These are phyloP conservation scores for Tachystola acroxantha DNA, from an alignment of 2,888 invertebrate species.

Conservation along the genomic window DNA sequence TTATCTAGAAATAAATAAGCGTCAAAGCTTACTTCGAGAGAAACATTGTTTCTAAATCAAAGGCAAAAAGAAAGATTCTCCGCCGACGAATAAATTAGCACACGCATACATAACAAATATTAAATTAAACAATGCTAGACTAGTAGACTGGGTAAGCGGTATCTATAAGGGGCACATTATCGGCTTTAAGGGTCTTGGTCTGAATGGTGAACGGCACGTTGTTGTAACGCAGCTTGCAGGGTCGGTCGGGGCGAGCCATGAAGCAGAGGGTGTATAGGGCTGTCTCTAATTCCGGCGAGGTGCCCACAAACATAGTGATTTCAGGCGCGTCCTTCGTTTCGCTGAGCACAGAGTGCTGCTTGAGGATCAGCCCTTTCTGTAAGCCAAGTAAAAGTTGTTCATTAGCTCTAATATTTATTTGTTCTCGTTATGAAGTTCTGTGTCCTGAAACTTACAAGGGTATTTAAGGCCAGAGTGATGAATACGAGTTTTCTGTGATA, in stretches of 20 bases:
- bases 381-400: too few species aligned
- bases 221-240: constrained; percentile 81
- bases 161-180: constrained; percentile 58
- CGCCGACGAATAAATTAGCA: too few species aligned
- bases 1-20: too few species aligned
- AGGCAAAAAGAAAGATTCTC: too few species aligned
- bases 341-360: constrained; percentile 84
- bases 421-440: too few species aligned
- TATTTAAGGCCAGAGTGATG: too few species aligned
- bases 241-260: constrained; percentile 84
- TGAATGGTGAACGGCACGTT: constrained; percentile 62
- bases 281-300: constrained; percentile 94
- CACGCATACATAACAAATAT: too few species aligned
- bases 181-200: constrained; percentile 56
- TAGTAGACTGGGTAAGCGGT: constrained; percentile 57
- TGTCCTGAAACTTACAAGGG: too few species aligned
- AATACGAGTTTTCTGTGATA: too few species aligned
- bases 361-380: constrained; percentile 88
- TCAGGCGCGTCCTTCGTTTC: constrained; percentile 86
- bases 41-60: too few species aligned
- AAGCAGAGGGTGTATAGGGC: constrained; percentile 94
- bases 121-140: constrained; percentile 12
- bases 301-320: constrained; percentile 89
- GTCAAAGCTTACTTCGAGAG: too few species aligned
- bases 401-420: too few species aligned